Evolutionary conservation across 2,888 invertebrate species (phyloP).

Genomic region (Thumatha senex): DNA sequence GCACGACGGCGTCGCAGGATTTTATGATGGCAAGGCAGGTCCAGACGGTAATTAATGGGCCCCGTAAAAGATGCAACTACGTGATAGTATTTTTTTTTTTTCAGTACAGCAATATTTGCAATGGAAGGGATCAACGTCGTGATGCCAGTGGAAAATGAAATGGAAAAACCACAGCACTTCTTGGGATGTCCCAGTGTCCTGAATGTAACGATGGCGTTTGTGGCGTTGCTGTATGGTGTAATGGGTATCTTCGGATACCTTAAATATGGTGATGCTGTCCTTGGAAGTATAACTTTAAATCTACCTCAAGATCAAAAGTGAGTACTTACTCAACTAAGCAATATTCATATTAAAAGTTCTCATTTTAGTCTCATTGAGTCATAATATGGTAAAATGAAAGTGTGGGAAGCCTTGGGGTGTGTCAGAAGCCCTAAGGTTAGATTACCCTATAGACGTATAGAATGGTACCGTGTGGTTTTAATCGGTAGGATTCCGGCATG

Average conservation of each 20-base stretch:
- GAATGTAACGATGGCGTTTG: slow-evolving; percentile 92
- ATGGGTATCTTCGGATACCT: slow-evolving; percentile 95
- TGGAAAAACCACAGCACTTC: slow-evolving; percentile 91
- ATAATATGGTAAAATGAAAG: no score
- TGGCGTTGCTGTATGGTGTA: slow-evolving; percentile 89
- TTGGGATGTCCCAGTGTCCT: slow-evolving; percentile 93
- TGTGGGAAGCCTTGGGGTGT: no score
- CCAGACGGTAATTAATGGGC: no score
- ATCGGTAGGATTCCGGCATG: no score
- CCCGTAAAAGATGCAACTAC: no score
- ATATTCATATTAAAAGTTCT: no score
- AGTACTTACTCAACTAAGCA: slow-evolving; percentile 54
- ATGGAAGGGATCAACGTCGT: slow-evolving; percentile 98
- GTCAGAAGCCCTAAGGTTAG: no score
- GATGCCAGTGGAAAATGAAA: slow-evolving; percentile 96
- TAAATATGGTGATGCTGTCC: slow-evolving; percentile 88
- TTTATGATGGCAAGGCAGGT: no score
- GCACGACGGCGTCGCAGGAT: no score
- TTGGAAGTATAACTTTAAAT: slow-evolving; percentile 92
- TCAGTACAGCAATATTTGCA: slow-evolving; percentile 96
- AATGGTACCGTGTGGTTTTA: no score
- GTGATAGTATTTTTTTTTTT: slow-evolving; percentile 18
- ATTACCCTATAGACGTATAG: no score
- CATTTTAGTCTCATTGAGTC: no score
- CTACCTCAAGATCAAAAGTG: slow-evolving; percentile 86